phyloP scores from a whole-genome alignment of 1,140 invertebrate species.

The Carcinoscorpius rotundicauda region DNA sequence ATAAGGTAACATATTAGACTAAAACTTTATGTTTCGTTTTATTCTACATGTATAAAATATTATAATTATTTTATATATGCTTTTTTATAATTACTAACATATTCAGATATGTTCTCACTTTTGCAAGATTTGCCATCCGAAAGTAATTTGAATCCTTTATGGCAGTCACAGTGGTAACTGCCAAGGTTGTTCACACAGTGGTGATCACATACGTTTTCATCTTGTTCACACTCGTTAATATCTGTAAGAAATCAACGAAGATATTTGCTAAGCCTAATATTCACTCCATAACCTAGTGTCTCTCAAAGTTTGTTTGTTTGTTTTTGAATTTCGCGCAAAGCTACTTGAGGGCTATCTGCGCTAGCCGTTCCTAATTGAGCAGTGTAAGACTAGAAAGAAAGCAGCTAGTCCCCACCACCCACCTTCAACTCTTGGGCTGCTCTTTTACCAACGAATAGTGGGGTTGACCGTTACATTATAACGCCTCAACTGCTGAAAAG shows the following conservation, averaged over 20 bases:
- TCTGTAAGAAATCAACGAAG: constrained; percentile 10
- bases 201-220: constrained; percentile 46
- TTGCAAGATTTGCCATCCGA: constrained; percentile 9
- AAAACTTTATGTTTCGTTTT: too few species aligned
- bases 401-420: background rate
- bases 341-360: too few species aligned
- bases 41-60: too few species aligned
- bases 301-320: background rate
- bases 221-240: constrained; percentile 33
- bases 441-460: too few species aligned
- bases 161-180: constrained; percentile 58
- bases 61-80: too few species aligned
- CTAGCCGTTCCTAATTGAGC: too few species aligned
- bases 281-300: background rate
- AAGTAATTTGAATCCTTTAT: constrained; percentile 8
- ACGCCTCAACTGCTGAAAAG: too few species aligned
- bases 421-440: background rate
- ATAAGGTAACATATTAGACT: too few species aligned
- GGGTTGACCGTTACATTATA: too few species aligned
- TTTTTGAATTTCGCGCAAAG: too few species aligned
- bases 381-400: background rate
- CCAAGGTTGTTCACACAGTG: constrained; percentile 58
- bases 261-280: background rate
- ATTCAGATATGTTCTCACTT: constrained; percentile 5
- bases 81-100: too few species aligned